Conservation (phyloP, 2,888 invertebrate species). For the Labia minor region DNA sequence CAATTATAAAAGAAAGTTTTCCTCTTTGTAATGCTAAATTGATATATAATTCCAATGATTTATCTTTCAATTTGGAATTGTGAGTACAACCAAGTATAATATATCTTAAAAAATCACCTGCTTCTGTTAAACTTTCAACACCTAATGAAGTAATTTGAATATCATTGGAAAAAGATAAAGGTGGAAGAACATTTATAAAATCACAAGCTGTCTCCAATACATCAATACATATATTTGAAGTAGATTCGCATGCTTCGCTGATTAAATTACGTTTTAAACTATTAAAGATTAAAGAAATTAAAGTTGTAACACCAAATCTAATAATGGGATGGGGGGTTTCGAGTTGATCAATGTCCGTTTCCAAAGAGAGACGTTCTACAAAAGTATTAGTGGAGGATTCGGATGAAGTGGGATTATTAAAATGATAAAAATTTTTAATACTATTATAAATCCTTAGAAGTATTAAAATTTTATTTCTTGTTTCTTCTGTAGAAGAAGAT, state of each 20-base stretch:
- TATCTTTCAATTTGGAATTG: constrained; percentile 33
- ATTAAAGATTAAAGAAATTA: neutral
- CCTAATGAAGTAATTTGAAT: neutral
- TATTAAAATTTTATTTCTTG: neutral
- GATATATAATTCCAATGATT: constrained; percentile 40
- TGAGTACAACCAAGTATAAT: constrained; percentile 24
- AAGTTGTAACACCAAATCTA: neutral
- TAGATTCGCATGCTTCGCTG: neutral
- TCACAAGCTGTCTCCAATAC: neutral
- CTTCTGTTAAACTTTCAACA: neutral
- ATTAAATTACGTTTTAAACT: neutral
- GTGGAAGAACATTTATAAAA: neutral
- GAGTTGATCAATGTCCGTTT: too few relatives aligned
- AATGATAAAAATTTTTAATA: neutral
- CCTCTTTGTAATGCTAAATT: constrained; percentile 48
- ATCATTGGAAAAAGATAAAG: neutral
- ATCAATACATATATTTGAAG: neutral
- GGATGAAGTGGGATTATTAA: neutral
- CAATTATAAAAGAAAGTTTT: constrained; percentile 45
- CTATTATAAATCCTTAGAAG: neutral
- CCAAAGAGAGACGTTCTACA: too few relatives aligned
- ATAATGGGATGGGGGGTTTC: too few relatives aligned
- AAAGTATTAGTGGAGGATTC: neutral
- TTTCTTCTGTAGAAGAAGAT: neutral
- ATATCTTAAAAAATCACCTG: neutral